Conservation (phyloP, 2,113 vertebrate species). For the Corythornis cristatus region DNA sequence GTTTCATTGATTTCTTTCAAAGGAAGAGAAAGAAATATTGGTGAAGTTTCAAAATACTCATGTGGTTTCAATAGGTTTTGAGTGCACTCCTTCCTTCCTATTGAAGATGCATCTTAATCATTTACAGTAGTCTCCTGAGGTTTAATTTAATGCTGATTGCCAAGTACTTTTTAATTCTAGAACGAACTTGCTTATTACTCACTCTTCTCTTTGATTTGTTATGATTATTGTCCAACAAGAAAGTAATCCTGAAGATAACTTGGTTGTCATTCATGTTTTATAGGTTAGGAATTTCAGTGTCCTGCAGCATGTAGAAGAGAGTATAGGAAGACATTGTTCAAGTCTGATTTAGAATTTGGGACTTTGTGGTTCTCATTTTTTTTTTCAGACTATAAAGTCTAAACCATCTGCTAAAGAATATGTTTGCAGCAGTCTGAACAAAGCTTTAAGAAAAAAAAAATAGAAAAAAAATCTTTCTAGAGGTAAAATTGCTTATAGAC, state of each 20-base stretch:
- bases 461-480: background rate
- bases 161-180: constrained; percentile 14
- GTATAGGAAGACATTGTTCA: background rate
- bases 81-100: background rate
- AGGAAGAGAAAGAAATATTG: background rate
- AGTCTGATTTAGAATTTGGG: background rate
- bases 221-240: background rate
- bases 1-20: background rate
- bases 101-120: background rate
- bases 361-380: background rate
- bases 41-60: background rate
- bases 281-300: background rate
- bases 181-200: background rate
- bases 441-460: background rate
- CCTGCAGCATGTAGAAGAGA: background rate
- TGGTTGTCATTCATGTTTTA: background rate
- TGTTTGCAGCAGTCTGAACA: background rate
- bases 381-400: background rate
- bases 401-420: background rate
- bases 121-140: background rate
- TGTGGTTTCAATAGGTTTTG: background rate
- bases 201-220: constrained; percentile 20
- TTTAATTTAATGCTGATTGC: constrained; percentile 32
- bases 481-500: background rate
- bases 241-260: background rate